Conservation (phyloP, 2,797 vertebrate genomes). For the Sebastes steindachneri region DNA sequence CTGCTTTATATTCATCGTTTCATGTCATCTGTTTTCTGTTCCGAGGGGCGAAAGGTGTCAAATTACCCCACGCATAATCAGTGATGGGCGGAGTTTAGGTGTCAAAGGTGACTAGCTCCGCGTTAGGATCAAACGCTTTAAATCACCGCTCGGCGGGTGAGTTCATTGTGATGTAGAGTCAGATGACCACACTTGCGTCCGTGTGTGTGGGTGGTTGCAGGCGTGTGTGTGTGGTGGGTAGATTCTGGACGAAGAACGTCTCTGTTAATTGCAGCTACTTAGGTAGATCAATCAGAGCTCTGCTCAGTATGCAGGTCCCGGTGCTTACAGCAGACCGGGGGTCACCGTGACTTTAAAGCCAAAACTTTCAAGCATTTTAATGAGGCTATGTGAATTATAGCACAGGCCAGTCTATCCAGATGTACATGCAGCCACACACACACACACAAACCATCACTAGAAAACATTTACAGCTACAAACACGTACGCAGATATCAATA, state of each 20-base stretch:
- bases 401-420: slow-evolving; percentile 33
- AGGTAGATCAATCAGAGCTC: slow-evolving; percentile 77
- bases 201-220: slow-evolving; percentile 41
- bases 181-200: slow-evolving; percentile 23
- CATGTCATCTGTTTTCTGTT: slow-evolving; percentile 55
- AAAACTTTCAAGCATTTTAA: slow-evolving; percentile 81
- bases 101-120: slow-evolving; percentile 48
- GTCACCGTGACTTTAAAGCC: slow-evolving; percentile 77
- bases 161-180: slow-evolving; percentile 18
- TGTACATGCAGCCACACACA: slow-evolving; percentile 29
- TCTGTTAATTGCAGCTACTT: slow-evolving; percentile 79
- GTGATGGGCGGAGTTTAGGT: slow-evolving; percentile 44
- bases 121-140: slow-evolving; percentile 56
- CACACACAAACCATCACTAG: not conserved
- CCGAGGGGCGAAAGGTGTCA: slow-evolving; percentile 41
- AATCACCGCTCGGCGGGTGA: slow-evolving; percentile 6
- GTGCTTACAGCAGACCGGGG: slow-evolving; percentile 51
- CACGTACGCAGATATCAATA: not conserved
- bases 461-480: slow-evolving; percentile 10
- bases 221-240: slow-evolving; percentile 11
- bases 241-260: slow-evolving; percentile 53
- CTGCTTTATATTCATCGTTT: slow-evolving; percentile 55
- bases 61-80: slow-evolving; percentile 60
- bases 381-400: slow-evolving; percentile 74
- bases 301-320: slow-evolving; percentile 73